phyloP scores from a whole-genome alignment of 2,888 invertebrate species.

The Netelia inedita region DNA sequence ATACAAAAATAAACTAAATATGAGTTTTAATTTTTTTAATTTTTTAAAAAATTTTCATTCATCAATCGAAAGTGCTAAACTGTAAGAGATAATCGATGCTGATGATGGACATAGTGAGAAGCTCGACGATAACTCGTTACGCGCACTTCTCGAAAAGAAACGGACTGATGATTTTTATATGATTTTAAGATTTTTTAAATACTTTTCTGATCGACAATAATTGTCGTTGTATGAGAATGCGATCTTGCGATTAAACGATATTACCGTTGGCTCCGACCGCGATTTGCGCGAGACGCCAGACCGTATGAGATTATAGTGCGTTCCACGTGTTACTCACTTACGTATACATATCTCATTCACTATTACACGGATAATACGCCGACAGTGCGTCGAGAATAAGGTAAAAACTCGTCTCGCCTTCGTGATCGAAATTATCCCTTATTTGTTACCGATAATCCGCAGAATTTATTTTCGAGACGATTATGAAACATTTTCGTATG shows the following conservation, averaged over 20 bases:
- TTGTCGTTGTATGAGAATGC: slow-evolving; percentile 18
- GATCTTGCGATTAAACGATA: slow-evolving; percentile 12
- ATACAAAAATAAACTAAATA: slow-evolving; percentile 20
- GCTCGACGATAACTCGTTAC: slow-evolving; percentile 33
- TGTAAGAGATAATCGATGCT: slow-evolving; percentile 26
- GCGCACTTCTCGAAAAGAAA: slow-evolving; percentile 29
- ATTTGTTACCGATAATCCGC: neutral
- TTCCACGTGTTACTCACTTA: slow-evolving; percentile 52
- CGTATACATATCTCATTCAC: slow-evolving; percentile 40
- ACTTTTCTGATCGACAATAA: neutral
- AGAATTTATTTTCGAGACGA: too few relatives aligned
- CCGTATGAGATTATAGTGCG: slow-evolving; percentile 50
- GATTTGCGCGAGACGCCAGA: slow-evolving; percentile 28
- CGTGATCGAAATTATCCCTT: slow-evolving; percentile 23
- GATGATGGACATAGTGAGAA: slow-evolving; percentile 44
- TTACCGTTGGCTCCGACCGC: neutral
- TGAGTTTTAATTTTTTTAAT: too few relatives aligned
- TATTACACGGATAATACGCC: slow-evolving; percentile 55
- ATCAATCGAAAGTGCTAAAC: slow-evolving; percentile 37
- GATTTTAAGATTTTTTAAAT: too few relatives aligned
- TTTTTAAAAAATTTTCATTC: neutral
- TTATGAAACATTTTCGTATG: neutral
- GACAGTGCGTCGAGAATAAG: slow-evolving; percentile 62
- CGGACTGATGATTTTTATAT: slow-evolving; percentile 17
- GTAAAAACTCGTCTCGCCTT: slow-evolving; percentile 45